A percentile compares a stretch with the other conserved stretches of the same genome.
phyloP scores from a whole-genome alignment of 53 echinoderm and acorn worm genomes.

The Mesocentrotus franciscanus region DNA sequence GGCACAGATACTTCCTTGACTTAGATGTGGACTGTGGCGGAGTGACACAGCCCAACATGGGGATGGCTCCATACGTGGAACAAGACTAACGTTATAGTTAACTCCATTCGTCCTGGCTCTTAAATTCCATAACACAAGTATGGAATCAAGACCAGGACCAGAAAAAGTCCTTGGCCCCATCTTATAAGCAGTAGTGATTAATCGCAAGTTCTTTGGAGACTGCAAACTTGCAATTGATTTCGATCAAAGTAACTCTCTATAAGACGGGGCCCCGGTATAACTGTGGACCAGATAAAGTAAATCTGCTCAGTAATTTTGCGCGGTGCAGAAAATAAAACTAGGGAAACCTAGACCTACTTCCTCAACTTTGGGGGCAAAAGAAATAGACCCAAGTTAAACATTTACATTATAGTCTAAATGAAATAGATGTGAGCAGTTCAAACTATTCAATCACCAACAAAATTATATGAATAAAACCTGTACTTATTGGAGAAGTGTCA shows the following conservation, averaged over 20 bases:
- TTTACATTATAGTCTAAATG: not conserved
- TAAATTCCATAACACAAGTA: not conserved
- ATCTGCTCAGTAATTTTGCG: not conserved
- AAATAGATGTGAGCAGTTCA: not conserved
- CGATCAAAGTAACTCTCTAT: no score
- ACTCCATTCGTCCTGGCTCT: not conserved
- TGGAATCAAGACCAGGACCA: not conserved
- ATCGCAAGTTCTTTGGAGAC: no score
- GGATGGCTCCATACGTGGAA: no score
- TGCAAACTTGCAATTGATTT: no score
- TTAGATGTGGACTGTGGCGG: no score
- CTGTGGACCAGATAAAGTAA: not conserved
- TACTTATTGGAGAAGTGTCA: no score
- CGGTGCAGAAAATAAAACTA: not conserved
- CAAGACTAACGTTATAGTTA: not conserved
- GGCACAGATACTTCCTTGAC: no score
- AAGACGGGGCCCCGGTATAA: not conserved
- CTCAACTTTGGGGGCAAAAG: not conserved
- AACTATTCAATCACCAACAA: not conserved
- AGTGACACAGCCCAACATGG: no score
- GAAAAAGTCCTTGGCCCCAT: not conserved
- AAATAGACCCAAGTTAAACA: not conserved
- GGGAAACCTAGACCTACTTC: not conserved
- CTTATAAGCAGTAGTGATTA: no score
- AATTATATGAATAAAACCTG: no score